Percentiles rank a stretch among this genome's conserved stretches.
Conservation (phyloP, 1,140 invertebrate genomes). For the Dendrolimus punctatus region DNA sequence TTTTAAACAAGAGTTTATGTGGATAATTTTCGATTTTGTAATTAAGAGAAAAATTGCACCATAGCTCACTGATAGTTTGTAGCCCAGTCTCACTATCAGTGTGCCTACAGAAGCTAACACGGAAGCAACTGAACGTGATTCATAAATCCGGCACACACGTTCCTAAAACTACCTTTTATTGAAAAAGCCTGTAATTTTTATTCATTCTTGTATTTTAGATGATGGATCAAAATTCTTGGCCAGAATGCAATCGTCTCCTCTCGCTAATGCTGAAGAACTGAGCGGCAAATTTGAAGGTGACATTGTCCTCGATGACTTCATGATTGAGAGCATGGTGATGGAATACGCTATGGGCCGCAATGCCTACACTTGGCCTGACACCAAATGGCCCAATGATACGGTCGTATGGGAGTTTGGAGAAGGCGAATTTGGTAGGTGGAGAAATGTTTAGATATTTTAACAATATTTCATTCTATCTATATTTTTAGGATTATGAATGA, state of each 20-base stretch:
- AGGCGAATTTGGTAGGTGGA: constrained; percentile 39
- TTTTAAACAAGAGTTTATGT: no score
- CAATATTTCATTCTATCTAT: background rate
- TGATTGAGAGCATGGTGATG: constrained; percentile 42
- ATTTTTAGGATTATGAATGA: background rate
- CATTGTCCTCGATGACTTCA: constrained; percentile 57
- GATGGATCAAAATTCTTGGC: constrained; percentile 26
- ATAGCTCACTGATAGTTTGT: no score
- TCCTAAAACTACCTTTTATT: no score
- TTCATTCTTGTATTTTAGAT: constrained; percentile 9
- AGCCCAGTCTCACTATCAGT: no score
- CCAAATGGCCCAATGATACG: constrained; percentile 47
- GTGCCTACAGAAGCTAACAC: no score
- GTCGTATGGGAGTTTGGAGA: constrained; percentile 50
- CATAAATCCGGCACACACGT: no score
- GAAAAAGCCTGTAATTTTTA: background rate
- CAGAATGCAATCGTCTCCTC: constrained; percentile 15
- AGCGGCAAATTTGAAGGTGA: constrained; percentile 70
- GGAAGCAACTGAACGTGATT: no score
- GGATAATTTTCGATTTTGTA: no score
- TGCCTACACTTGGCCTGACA: constrained; percentile 40
- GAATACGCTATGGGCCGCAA: constrained; percentile 42
- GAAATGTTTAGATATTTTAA: constrained; percentile 1
- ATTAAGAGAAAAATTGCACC: no score
- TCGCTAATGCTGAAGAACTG: constrained; percentile 45